Evolutionary conservation across 35 echinoderm and acorn worm species (phyloP), one percentile per base, ranked within the genome.

Genomic region (Strongylocentrotus purpuratus): DNA sequence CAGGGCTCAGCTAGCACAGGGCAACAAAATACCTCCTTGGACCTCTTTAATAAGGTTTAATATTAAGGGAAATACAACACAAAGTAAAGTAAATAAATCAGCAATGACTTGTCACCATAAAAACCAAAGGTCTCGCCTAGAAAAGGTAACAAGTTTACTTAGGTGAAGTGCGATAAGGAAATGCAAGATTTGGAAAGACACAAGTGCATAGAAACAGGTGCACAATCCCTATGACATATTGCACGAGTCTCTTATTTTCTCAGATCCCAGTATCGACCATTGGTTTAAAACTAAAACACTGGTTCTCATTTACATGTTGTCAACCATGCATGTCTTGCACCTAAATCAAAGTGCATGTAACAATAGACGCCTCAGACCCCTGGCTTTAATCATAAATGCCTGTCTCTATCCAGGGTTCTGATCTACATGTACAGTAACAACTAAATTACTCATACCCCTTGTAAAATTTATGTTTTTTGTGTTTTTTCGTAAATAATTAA

Each of bases 81-180:
- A n/a, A 28, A 78, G 20, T 78, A 78, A 18, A 78, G 65, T 78
- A 78, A 78, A 78, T 78, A 78, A 78, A 78, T 78, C 65, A 78
- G 65, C 25, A 78, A 41, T 78, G 65, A 78, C 65, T 78, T 78
- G 65, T 78, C 65, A 78, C 65, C 65, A n/a, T 78, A 78, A 78
- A n/a, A 78, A 41, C 0, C 65, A n/a, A 78, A 78, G 22, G 65
- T 78, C 65, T 78, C 65, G 20, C 65, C 65, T 71, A 28, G 35
- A 59, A 78, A 78, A n/a, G 65, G 20, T 78, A 78, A 15, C 20
- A 78, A 78, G 65, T 78, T 78, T 78, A 22, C 65, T 78, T 78
- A 78, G 11, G 22, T n/a, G 22, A 78, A 78, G 65, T 78, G 25
- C 22, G 65, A 78, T 78, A 78, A 78, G 65, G 65, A 78, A 78